These are phyloP conservation scores for Peromyscus californicus DNA, from an alignment of 2,113 vertebrate genomes.

Conservation along the genomic window DNA sequence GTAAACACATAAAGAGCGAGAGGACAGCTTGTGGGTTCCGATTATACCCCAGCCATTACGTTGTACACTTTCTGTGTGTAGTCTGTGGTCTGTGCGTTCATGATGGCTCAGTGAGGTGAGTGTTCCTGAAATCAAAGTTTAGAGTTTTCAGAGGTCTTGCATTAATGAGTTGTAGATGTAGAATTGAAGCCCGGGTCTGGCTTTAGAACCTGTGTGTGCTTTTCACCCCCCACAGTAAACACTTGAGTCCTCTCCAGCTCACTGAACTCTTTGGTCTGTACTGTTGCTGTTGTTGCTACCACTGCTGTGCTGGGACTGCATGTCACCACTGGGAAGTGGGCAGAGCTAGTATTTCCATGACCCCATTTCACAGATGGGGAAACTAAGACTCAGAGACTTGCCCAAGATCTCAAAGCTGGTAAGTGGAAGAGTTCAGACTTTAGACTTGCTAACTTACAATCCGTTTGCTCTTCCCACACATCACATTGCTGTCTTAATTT, in stretches of 20 bases:
- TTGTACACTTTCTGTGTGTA: not conserved
- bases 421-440: conserved; percentile 43
- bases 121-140: not conserved
- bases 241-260: not conserved
- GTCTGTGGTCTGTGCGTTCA: not conserved
- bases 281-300: not conserved
- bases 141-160: not conserved
- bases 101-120: not conserved
- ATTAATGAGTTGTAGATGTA: not conserved
- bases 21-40: not conserved
- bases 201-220: not conserved
- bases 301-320: not conserved
- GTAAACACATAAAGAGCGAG: not conserved
- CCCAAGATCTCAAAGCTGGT: conserved; percentile 54
- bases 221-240: not conserved
- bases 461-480: not conserved
- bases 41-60: not conserved
- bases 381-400: conserved; percentile 47
- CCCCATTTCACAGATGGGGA: conserved; percentile 39
- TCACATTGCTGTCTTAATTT: conserved; percentile 24
- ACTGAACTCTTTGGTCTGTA: not conserved
- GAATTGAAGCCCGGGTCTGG: conserved; percentile 36
- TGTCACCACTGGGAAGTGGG: not conserved
- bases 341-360: not conserved
- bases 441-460: not conserved